Evolutionary conservation across 1,140 invertebrate species (phyloP).

Genomic region (Pogonomyrmex californicus): DNA sequence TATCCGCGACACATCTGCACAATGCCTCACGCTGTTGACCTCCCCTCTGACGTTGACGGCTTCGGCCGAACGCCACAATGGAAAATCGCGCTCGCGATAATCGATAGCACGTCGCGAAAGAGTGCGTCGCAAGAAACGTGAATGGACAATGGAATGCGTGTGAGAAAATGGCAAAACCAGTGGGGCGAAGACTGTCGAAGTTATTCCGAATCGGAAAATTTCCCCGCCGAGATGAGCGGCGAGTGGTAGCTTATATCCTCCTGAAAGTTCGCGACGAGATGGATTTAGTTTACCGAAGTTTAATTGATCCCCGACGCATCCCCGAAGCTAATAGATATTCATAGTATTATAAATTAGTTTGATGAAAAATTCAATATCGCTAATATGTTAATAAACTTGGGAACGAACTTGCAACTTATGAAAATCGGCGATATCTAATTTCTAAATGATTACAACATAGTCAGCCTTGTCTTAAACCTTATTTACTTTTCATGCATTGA

Average conservation of each 20-base stretch:
- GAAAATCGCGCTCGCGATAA: slow-evolving; percentile 33
- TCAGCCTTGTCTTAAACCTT: not conserved
- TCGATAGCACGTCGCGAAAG: slow-evolving; percentile 40
- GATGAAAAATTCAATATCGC: slow-evolving; percentile 19
- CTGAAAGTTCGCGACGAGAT: slow-evolving; percentile 28
- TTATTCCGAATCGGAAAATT: slow-evolving; percentile 14
- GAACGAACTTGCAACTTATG: not conserved
- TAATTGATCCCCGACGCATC: slow-evolving; percentile 33
- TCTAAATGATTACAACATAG: not conserved
- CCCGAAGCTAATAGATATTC: slow-evolving; percentile 39
- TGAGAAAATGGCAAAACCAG: not conserved
- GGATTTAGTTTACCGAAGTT: slow-evolving; percentile 38
- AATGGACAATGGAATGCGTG: not conserved
- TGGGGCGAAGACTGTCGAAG: not conserved
- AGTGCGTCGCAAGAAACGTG: slow-evolving; percentile 7
- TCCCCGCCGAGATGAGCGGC: not conserved
- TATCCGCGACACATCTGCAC: slow-evolving; percentile 71
- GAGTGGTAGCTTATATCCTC: slow-evolving; percentile 20
- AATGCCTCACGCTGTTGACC: slow-evolving; percentile 69
- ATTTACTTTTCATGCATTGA: not conserved
- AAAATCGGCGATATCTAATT: not conserved
- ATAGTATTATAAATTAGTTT: slow-evolving; percentile 52
- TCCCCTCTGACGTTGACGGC: slow-evolving; percentile 19
- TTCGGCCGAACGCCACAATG: not conserved
- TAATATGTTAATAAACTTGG: slow-evolving; percentile 24